Conservation (phyloP, 2,113 vertebrate species). For the Channa maculata region DNA sequence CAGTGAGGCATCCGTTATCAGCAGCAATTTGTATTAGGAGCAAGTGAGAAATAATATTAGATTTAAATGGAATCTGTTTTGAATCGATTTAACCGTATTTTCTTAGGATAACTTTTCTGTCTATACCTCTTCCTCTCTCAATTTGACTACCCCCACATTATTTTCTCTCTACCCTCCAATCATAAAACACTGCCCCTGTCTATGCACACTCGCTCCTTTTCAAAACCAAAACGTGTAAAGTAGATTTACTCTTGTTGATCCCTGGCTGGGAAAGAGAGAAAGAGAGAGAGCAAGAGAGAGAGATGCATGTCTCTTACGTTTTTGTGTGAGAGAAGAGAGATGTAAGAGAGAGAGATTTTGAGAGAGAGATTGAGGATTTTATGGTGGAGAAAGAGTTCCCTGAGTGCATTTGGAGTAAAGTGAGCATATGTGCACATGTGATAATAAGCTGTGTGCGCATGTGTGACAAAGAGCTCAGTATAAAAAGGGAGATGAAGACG, state of each 20-base stretch:
- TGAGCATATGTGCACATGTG: background rate
- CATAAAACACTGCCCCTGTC: constrained; percentile 58
- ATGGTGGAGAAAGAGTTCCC: constrained; percentile 3
- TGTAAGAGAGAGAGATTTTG: background rate
- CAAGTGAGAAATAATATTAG: constrained; percentile 3
- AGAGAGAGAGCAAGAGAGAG: background rate
- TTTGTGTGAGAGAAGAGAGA: constrained; percentile 18
- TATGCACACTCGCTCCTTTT: constrained; percentile 38
- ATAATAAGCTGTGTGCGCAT: background rate
- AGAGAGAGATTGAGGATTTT: background rate
- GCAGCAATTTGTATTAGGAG: constrained; percentile 3
- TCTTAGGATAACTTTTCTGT: constrained; percentile 1
- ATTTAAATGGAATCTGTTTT: constrained; percentile 12
- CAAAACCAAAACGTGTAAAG: constrained; percentile 56
- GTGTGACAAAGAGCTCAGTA: constrained; percentile 31
- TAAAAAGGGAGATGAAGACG: constrained; percentile 52
- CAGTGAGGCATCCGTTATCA: constrained; percentile 15
- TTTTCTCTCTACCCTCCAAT: background rate
- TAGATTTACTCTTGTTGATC: constrained; percentile 62
- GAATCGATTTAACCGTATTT: constrained; percentile 31
- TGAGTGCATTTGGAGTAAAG: constrained; percentile 5
- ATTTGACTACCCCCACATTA: background rate
- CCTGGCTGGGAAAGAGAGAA: constrained; percentile 17
- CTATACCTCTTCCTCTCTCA: background rate
- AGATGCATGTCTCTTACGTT: background rate